Percentiles rank a stretch among this genome's conserved stretches.
These are phyloP conservation scores for Rattus rattus DNA, from an alignment of 2,113 vertebrate species.

Conservation along the genomic window DNA sequence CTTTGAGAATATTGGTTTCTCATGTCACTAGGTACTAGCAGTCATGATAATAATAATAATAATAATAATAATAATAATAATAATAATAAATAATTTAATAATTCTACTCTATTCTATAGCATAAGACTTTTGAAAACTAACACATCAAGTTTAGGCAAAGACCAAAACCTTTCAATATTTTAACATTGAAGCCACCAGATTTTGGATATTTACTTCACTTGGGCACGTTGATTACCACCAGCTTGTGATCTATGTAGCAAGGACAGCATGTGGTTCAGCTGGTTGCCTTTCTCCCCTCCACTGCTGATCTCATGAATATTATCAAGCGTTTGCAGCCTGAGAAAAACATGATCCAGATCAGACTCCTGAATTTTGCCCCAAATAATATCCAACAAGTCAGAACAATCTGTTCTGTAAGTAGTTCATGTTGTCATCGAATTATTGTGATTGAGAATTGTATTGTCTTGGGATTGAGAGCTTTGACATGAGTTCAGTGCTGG, in stretches of 20 bases:
- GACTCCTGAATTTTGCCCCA: constrained; percentile 54
- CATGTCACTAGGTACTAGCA: not conserved
- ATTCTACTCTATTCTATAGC: not conserved
- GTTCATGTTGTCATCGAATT: not conserved
- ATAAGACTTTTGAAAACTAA: constrained; percentile 22
- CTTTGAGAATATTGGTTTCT: not conserved
- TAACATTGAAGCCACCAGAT: constrained; percentile 12
- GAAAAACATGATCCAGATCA: not conserved
- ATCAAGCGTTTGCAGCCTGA: constrained; percentile 60
- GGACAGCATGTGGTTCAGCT: constrained; percentile 12
- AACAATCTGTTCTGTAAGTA: constrained; percentile 50
- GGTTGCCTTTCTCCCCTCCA: not conserved
- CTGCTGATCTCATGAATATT: constrained; percentile 57
- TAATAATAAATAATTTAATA: not conserved
- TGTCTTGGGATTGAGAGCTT: constrained; percentile 50
- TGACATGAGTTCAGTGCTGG: constrained; percentile 64
- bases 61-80: constrained; percentile 37
- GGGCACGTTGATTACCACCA: constrained; percentile 44
- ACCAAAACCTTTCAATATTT: not conserved
- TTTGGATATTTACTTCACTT: constrained; percentile 36
- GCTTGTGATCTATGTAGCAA: constrained; percentile 40
- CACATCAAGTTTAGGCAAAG: constrained; percentile 3
- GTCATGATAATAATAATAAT: not conserved
- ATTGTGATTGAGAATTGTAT: constrained; percentile 60
- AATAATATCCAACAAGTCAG: constrained; percentile 39